Evolutionary conservation across 2,113 vertebrate species (phyloP).

Genomic region (Calidris pygmaea): DNA sequence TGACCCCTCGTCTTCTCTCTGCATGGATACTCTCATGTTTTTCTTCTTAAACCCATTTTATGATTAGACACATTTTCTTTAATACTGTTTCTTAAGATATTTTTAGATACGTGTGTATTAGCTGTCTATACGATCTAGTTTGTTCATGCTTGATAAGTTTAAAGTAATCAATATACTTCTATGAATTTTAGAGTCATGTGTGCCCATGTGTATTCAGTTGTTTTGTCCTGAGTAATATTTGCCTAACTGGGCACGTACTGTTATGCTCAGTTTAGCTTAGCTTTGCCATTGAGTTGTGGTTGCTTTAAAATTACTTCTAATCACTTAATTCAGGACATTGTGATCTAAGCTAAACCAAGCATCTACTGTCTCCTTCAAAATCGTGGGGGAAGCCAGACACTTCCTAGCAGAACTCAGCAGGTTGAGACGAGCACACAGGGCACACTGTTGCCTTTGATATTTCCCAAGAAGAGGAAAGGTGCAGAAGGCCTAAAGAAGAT

Average conservation of each 20-base stretch:
- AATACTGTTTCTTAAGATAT: neutral
- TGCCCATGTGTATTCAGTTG: neutral
- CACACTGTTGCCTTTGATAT: neutral
- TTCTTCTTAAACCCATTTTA: neutral
- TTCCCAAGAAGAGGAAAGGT: neutral
- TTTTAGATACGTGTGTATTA: neutral
- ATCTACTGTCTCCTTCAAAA: neutral
- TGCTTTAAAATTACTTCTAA: neutral
- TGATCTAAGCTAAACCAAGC: neutral
- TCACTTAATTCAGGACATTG: neutral
- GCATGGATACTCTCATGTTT: neutral
- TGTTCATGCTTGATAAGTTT: neutral
- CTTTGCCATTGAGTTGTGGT: neutral
- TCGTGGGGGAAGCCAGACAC: accelerated
- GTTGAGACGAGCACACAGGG: neutral
- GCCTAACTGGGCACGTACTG: neutral
- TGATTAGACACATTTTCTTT: neutral
- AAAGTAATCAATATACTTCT: neutral
- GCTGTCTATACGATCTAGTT: neutral
- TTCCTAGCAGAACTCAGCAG: neutral
- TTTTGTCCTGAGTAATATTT: neutral
- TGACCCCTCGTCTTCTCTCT: neutral
- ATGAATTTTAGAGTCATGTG: neutral
- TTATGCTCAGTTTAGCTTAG: neutral
- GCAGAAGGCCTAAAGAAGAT: neutral